phyloP scores from a whole-genome alignment of 2,113 vertebrate genomes.

The Ovibos moschatus region DNA sequence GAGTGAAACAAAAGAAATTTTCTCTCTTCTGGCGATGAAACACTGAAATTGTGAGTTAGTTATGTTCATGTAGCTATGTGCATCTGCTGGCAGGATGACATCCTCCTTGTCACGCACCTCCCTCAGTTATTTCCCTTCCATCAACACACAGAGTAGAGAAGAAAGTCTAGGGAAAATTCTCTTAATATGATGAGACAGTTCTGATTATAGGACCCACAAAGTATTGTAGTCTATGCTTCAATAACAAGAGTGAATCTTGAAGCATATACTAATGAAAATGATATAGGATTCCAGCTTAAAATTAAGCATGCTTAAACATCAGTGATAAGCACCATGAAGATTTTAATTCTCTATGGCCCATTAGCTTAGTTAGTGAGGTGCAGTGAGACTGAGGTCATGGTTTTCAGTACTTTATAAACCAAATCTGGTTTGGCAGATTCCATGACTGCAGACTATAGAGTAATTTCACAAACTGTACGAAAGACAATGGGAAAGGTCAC shows the following conservation, averaged over 20 bases:
- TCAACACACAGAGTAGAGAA: not conserved
- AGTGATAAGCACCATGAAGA: not conserved
- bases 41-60: not conserved
- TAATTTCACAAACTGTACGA: not conserved
- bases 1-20: not conserved
- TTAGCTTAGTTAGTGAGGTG: not conserved
- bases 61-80: not conserved
- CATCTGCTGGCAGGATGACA: not conserved
- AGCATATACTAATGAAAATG: not conserved
- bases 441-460: not conserved
- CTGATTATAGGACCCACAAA: not conserved
- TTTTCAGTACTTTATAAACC: not conserved
- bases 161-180: not conserved
- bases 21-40: not conserved
- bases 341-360: not conserved
- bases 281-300: not conserved
- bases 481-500: not conserved
- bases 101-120: not conserved
- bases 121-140: not conserved
- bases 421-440: constrained; percentile 34
- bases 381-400: not conserved
- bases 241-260: not conserved
- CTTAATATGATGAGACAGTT: not conserved
- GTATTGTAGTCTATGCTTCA: not conserved
- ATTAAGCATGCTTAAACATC: not conserved